These are phyloP conservation scores for Caracal caracal DNA, from an alignment of 2,113 vertebrate genomes.

Conservation along the genomic window DNA sequence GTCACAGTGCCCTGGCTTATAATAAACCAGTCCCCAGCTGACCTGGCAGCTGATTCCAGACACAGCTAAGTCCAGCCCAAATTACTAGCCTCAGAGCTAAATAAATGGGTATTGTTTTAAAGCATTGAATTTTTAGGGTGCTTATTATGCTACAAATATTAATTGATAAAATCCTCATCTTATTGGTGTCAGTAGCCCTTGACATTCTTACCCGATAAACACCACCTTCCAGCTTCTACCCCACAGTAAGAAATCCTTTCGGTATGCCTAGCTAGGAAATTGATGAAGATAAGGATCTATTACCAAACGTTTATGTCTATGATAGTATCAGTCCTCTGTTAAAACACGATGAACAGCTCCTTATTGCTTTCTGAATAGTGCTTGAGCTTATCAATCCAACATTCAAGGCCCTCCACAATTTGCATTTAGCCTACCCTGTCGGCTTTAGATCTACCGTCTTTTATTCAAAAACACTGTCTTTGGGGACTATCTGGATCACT, in stretches of 20 bases:
- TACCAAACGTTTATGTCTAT: neutral
- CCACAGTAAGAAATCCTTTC: neutral
- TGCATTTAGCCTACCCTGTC: neutral
- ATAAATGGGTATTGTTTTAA: neutral
- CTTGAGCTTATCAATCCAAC: neutral
- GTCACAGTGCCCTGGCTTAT: accelerated
- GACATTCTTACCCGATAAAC: neutral
- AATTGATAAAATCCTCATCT: neutral
- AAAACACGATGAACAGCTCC: neutral
- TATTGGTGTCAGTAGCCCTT: neutral
- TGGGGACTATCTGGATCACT: neutral
- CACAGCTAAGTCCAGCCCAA: neutral
- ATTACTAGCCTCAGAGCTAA: neutral
- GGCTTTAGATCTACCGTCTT: neutral
- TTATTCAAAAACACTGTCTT: neutral
- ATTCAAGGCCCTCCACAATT: neutral
- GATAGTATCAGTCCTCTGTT: neutral
- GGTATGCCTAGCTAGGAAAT: neutral
- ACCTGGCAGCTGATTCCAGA: neutral
- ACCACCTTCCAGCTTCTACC: neutral
- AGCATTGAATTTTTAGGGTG: neutral
- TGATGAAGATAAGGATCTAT: neutral
- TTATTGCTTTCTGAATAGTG: neutral
- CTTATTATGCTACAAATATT: neutral
- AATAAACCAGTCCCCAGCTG: neutral